Conservation (phyloP, 2,797 vertebrate genomes). For the Morus bassanus region DNA sequence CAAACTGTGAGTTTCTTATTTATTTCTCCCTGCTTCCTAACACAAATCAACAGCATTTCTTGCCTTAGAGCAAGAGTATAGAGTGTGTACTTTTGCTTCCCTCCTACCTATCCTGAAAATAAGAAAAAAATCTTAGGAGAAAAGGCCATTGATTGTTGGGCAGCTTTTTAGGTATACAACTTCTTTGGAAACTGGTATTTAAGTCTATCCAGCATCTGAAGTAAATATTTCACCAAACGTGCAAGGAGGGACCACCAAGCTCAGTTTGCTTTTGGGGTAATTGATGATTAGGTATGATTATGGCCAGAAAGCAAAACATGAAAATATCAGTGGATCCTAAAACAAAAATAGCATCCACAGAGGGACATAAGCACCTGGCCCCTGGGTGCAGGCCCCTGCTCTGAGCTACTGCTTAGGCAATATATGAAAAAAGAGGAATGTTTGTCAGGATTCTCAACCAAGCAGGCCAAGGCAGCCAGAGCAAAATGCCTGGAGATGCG, state of each 20-base stretch:
- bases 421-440: not conserved
- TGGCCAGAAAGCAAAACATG: not conserved
- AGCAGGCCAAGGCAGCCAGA: not conserved
- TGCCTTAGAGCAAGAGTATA: not conserved
- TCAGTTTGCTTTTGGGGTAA: not conserved
- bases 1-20: not conserved
- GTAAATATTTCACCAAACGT: not conserved
- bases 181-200: not conserved
- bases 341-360: not conserved
- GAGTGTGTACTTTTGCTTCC: not conserved
- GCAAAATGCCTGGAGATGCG: not conserved
- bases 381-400: not conserved
- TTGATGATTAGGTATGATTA: not conserved
- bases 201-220: not conserved
- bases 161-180: not conserved
- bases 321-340: not conserved
- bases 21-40: not conserved
- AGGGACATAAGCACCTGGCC: not conserved
- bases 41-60: not conserved
- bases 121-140: not conserved
- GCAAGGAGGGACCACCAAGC: not conserved
- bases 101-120: not conserved
- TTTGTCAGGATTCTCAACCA: not conserved
- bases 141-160: not conserved
- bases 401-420: not conserved